Base-by-base conservation (phyloP, 2,888 invertebrate species). In the Pelosia muscerda region DNA sequence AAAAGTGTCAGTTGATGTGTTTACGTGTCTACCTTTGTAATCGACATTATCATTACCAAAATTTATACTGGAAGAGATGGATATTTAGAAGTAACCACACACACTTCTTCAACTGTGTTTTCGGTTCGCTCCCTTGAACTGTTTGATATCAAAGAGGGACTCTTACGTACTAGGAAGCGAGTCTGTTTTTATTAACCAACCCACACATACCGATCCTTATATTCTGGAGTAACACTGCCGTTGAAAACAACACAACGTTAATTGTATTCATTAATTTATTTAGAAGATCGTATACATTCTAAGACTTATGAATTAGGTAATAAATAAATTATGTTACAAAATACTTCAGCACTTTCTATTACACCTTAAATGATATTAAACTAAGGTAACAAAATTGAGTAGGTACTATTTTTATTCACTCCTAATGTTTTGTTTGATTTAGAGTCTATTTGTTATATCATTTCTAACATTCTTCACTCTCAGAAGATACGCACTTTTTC, bases 401-500 rank as follows among this genome's bases (percentile, higher is more conserved):
- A 8, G 8, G 31, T 49, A 49, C 49, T 49, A 38, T 59, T 59
- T 19, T 9, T 34, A 34, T 23, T n/a, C 49, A 49, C 49, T 49
- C 9, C 9, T n/a, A n/a, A n/a, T 49, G 49, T 26, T 26, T 55
- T 25, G 6, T 15, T 55, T 23, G 19, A 59, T 19, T n/a, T n/a
- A n/a, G 8, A 38, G 38, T 23, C 59, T 9, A 38, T 15, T 55
- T 55, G 15, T 15, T 8, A 59, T 34, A 26, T 9, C 26, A n/a
- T 38, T 26, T 13, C 42, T 72, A 81, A 72, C 91, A 90, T 71
- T 91, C 92, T 28, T 84, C 79, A 72, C 90, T 93, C 9, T 91
- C 92, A 28, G 78, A 81, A 63, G 90, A 88, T 34, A 91, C 87
- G 73, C 94, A 93, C 74, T 86, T 88, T 74, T 87, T 87, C 79